phyloP scores from a whole-genome alignment of 1,140 invertebrate genomes.

The Hycleus phaleratus region DNA sequence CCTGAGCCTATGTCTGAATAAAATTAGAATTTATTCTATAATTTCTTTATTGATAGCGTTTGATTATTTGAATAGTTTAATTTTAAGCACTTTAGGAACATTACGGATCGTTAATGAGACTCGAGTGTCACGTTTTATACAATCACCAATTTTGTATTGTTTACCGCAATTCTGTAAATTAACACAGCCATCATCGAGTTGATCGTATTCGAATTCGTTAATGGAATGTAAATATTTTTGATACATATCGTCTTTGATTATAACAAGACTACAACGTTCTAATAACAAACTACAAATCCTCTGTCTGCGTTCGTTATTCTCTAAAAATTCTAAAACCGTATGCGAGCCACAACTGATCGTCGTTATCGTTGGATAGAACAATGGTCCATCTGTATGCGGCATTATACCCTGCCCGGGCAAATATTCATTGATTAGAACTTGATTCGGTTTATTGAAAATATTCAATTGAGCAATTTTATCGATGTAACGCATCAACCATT shows the following conservation, averaged over 20 bases:
- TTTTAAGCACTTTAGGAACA: conserved; percentile 83
- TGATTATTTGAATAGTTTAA: conserved; percentile 47
- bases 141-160: conserved; percentile 47
- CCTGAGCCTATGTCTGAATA: conserved; percentile 36
- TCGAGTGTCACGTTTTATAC: conserved; percentile 59
- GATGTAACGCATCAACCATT: conserved; percentile 71
- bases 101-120: conserved; percentile 90
- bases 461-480: conserved; percentile 64
- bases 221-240: conserved; percentile 85
- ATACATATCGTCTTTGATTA: conserved; percentile 81
- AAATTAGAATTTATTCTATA: background rate
- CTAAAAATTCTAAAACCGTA: conserved; percentile 79
- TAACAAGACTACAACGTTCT: conserved; percentile 79
- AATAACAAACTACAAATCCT: conserved; percentile 64
- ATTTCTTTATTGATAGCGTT: too few species aligned
- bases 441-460: conserved; percentile 83
- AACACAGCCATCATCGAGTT: conserved; percentile 54
- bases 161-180: conserved; percentile 60
- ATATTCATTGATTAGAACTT: conserved; percentile 96
- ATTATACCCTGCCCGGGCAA: conserved; percentile 86
- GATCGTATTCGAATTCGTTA: conserved; percentile 62
- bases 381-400: conserved; percentile 89
- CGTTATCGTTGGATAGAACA: conserved; percentile 88
- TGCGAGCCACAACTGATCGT: conserved; percentile 90
- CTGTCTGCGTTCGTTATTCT: conserved; percentile 40